Conservation (phyloP, 2,113 vertebrate genomes). For the Heterotis niloticus region DNA sequence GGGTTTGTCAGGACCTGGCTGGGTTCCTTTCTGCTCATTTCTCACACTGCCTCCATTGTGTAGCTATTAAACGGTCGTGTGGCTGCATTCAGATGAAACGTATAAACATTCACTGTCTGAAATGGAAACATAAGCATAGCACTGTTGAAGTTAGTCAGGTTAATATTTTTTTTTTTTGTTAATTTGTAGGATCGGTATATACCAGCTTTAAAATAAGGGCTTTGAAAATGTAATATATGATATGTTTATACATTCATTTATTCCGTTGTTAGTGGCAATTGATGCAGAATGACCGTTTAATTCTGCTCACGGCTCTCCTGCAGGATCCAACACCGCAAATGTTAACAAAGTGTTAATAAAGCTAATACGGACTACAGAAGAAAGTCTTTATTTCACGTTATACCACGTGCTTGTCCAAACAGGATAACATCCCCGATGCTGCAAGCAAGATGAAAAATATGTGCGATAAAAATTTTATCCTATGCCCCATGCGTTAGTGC, state of each 20-base stretch:
- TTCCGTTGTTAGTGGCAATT: neutral
- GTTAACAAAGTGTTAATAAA: neutral
- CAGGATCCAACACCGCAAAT: neutral
- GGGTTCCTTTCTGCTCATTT: too few species aligned
- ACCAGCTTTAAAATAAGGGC: neutral
- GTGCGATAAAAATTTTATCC: conserved; percentile 11
- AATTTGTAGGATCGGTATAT: neutral
- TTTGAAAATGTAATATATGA: neutral
- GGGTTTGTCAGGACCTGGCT: neutral
- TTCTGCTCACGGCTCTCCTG: neutral
- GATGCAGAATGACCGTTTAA: too few species aligned
- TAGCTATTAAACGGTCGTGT: too few species aligned
- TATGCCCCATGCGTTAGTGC: neutral
- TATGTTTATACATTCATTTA: neutral
- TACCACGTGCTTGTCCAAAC: neutral
- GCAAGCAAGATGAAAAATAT: neutral
- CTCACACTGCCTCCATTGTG: too few species aligned
- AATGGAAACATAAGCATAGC: neutral
- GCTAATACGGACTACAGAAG: neutral
- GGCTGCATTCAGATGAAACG: too few species aligned
- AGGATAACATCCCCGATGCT: neutral
- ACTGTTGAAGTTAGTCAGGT: too few species aligned
- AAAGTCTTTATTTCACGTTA: neutral
- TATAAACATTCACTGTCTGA: neutral
- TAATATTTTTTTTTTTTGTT: too few species aligned